Conservation (phyloP, 2,797 vertebrate species). For the Cephalopachus bancanus region DNA sequence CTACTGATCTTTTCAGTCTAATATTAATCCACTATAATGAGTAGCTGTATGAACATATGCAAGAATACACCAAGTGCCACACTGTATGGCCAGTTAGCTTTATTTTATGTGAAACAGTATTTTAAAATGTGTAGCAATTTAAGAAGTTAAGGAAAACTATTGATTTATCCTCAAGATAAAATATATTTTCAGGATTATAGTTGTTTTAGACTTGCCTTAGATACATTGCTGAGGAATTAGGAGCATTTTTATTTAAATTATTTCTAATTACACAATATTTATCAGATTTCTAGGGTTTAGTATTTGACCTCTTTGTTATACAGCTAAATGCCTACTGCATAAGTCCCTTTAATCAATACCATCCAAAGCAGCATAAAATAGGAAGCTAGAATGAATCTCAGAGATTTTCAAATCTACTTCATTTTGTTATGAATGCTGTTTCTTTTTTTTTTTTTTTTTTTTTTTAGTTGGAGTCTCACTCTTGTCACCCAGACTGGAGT, state of each 20-base stretch:
- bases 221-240: not conserved
- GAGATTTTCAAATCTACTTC: constrained; percentile 9
- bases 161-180: not conserved
- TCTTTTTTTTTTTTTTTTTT: too few relatives aligned
- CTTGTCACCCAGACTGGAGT: too few relatives aligned
- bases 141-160: constrained; percentile 28
- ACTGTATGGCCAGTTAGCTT: not conserved
- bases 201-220: constrained; percentile 46
- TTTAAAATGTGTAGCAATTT: not conserved
- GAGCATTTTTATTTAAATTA: constrained; percentile 5
- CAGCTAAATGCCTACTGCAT: not conserved
- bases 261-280: constrained; percentile 13
- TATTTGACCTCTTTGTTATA: not conserved
- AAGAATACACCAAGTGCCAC: not conserved
- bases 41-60: not conserved
- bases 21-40: not conserved
- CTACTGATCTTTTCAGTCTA: not conserved
- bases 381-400: not conserved
- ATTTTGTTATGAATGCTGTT: constrained; percentile 20
- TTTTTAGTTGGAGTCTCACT: too few relatives aligned
- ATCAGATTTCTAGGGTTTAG: not conserved
- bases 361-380: not conserved
- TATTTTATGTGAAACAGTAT: constrained; percentile 44
- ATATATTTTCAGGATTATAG: not conserved
- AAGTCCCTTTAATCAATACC: constrained; percentile 12